Conservation (phyloP, 30 jellyfish, hydroid and myxozoan species). For the Mastigias papua region DNA sequence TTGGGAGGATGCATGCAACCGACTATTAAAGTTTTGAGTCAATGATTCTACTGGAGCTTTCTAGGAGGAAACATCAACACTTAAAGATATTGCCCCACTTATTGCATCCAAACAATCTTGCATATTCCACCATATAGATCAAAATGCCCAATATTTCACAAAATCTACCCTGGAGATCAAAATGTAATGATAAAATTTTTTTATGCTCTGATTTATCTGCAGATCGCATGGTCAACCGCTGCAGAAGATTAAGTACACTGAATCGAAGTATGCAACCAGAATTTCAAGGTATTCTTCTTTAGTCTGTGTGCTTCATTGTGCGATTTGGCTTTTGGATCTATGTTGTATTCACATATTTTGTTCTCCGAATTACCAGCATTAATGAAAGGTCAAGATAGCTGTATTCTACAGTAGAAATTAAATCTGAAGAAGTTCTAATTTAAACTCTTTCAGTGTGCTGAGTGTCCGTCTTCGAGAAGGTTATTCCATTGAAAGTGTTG, state of each 20-base stretch:
- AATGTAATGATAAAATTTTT: too few species aligned
- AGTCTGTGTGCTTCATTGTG: not conserved
- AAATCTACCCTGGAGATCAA: not conserved
- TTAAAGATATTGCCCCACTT: too few species aligned
- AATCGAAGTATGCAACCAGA: constrained; percentile 76
- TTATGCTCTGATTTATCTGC: too few species aligned
- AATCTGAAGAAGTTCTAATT: not conserved
- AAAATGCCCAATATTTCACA: not conserved
- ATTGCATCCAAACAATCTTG: too few species aligned
- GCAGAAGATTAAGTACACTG: constrained; percentile 83
- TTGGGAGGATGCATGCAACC: too few species aligned
- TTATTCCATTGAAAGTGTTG: constrained; percentile 84
- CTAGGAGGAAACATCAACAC: too few species aligned
- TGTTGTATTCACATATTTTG: not conserved
- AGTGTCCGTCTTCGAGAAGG: constrained; percentile 99
- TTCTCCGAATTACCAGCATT: too few species aligned
- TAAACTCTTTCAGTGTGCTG: constrained; percentile 69
- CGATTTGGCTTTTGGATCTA: not conserved
- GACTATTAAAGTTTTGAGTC: too few species aligned
- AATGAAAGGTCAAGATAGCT: too few species aligned
- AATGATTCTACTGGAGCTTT: too few species aligned
- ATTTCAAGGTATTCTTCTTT: constrained; percentile 77
- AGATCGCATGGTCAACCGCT: constrained; percentile 57
- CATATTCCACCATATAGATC: not conserved
- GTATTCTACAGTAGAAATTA: not conserved